Evolutionary conservation across 2,888 invertebrate species (phyloP).

Genomic region (Ophion ventricosus): DNA sequence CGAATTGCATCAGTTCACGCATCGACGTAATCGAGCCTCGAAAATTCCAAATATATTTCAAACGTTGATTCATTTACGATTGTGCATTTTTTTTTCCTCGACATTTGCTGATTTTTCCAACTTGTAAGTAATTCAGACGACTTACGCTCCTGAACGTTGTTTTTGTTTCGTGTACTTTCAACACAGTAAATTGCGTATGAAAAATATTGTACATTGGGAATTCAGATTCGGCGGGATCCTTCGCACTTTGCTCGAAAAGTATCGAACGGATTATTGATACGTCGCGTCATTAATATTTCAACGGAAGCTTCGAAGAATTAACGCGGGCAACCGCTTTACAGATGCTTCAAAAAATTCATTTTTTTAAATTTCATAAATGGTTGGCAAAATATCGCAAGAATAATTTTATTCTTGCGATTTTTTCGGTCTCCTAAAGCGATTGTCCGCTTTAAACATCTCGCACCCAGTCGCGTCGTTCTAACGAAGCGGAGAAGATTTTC

Average conservation of each 20-base stretch:
- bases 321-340: background rate
- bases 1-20: conserved; percentile 26
- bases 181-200: background rate
- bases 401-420: no score
- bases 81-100: background rate
- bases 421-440: no score
- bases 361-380: no score
- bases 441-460: no score
- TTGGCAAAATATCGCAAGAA: no score
- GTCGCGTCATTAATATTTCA: background rate
- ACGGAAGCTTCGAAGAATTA: background rate
- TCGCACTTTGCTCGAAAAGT: background rate
- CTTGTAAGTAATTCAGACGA: no score
- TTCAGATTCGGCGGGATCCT: background rate
- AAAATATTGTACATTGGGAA: background rate
- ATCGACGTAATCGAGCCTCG: background rate
- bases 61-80: background rate
- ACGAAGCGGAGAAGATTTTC: background rate
- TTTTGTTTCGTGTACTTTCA: background rate
- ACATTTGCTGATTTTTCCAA: background rate
- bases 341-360: no score
- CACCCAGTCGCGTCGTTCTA: background rate
- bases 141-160: background rate
- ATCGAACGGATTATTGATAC: background rate
- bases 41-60: background rate